A percentile compares a stretch with the other conserved stretches of the same genome.
These are phyloP conservation scores for Hydrotaea cyrtoneurina DNA, from an alignment of 2,888 invertebrate genomes.

Conservation along the genomic window DNA sequence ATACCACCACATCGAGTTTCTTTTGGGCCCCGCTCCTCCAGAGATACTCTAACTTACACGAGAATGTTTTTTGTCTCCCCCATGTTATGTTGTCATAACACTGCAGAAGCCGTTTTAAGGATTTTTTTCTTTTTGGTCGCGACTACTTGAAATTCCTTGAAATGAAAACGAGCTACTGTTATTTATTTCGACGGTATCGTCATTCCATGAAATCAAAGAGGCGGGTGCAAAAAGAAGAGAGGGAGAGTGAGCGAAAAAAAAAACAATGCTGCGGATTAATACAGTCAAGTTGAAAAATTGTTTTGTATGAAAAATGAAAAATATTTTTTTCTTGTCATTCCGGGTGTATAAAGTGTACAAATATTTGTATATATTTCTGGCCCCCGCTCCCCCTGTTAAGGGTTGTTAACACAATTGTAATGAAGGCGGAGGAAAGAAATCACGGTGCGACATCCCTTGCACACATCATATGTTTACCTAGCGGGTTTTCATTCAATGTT, in stretches of 20 bases:
- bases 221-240: background rate
- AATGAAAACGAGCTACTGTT: background rate
- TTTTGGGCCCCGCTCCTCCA: background rate
- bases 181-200: background rate
- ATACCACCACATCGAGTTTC: background rate
- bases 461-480: slow-evolving; percentile 8
- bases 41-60: no score
- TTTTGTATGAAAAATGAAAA: slow-evolving; percentile 40
- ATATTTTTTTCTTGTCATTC: background rate
- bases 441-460: slow-evolving; percentile 3
- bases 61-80: no score
- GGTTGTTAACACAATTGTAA: background rate
- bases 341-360: background rate
- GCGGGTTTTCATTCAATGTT: slow-evolving; percentile 2
- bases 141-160: background rate
- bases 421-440: background rate
- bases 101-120: background rate
- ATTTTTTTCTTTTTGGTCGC: background rate
- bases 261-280: slow-evolving; percentile 34
- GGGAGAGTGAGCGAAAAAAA: no score
- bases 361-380: slow-evolving; percentile 10
- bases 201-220: background rate
- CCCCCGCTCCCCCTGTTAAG: background rate
- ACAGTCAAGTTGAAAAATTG: slow-evolving; percentile 62
- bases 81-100: background rate